Evolutionary conservation across 2,888 invertebrate genomes (phyloP), one percentile per base, ranked within the genome.

Genomic region (Sturmia bella): DNA sequence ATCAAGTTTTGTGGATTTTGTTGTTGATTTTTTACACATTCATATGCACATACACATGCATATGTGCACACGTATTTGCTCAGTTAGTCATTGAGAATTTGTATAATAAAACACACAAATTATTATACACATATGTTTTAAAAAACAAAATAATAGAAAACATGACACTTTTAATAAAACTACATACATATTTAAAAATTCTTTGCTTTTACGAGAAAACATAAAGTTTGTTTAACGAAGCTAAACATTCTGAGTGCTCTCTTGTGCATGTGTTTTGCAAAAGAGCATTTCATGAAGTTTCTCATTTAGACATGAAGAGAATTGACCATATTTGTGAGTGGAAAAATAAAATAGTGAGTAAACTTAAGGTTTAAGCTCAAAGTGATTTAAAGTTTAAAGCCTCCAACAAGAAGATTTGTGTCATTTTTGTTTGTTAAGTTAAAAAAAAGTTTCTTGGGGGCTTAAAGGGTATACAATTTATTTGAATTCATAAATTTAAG

Each of bases 1-100:
- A 79, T 79, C 78, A 72, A 73, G 78, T 79, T 79, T 78, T 78
- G n/a, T 69, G 54, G 45, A 61, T 61, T 52, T 48, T 56, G n/a
- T 57, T 76, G 39, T 41, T 61, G n/a, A 32, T 48, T 45, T 32
- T 52, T n/a, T n/a, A n/a, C n/a, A n/a, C n/a, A n/a, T n/a, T n/a
- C n/a, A n/a, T n/a, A n/a, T n/a, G n/a, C n/a, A n/a, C n/a, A n/a
- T n/a, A n/a, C n/a, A n/a, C n/a, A n/a, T n/a, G n/a, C n/a, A n/a
- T n/a, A n/a, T n/a, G n/a, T n/a, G n/a, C n/a, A n/a, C n/a, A 59
- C 52, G 73, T 73, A 54, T 73, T 73, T 73, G 66, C 66, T 73
- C 52, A 61, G 37, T 73, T 59, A 73, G 59, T 68, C 78, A 79
- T 21, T 45, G 24, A 69, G 59, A 45, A 61, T 27, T 43, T 54